phyloP scores from a whole-genome alignment of 2,888 invertebrate genomes.

The Drosophila nigricruria region DNA sequence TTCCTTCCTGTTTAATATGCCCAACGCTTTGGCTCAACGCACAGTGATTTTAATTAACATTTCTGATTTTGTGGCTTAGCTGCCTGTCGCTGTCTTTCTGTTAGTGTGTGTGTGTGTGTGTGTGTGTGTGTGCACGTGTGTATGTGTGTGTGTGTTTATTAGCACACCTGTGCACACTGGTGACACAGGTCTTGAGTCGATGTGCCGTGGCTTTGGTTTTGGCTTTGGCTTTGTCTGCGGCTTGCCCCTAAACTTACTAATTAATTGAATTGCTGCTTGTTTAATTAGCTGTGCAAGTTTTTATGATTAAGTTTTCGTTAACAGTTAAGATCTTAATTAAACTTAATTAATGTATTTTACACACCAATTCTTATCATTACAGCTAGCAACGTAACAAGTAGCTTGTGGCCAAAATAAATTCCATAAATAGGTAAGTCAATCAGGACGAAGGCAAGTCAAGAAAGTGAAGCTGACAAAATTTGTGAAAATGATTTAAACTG shows the following conservation, averaged over 20 bases:
- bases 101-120: slow-evolving; percentile 16
- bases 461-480: too few relatives aligned
- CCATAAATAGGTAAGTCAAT: slow-evolving; percentile 32
- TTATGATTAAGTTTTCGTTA: slow-evolving; percentile 56
- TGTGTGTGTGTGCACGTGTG: slow-evolving; percentile 23
- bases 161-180: slow-evolving; percentile 67
- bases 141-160: slow-evolving; percentile 48
- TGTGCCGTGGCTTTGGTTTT: slow-evolving; percentile 29
- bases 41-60: slow-evolving; percentile 80
- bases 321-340: slow-evolving; percentile 45
- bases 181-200: slow-evolving; percentile 39
- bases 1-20: slow-evolving; percentile 58
- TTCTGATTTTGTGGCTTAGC: slow-evolving; percentile 76
- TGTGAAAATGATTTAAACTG: background rate
- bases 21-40: slow-evolving; percentile 55
- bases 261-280: slow-evolving; percentile 78
- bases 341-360: slow-evolving; percentile 52
- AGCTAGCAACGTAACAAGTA: slow-evolving; percentile 35
- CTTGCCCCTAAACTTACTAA: slow-evolving; percentile 23
- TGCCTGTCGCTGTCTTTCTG: slow-evolving; percentile 14
- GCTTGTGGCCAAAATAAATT: slow-evolving; percentile 12
- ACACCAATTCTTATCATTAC: slow-evolving; percentile 43
- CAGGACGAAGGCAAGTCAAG: background rate
- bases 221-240: slow-evolving; percentile 45
- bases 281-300: slow-evolving; percentile 69